Conservation (phyloP, 2,888 invertebrate species). For the Halictus quadricinctus region DNA sequence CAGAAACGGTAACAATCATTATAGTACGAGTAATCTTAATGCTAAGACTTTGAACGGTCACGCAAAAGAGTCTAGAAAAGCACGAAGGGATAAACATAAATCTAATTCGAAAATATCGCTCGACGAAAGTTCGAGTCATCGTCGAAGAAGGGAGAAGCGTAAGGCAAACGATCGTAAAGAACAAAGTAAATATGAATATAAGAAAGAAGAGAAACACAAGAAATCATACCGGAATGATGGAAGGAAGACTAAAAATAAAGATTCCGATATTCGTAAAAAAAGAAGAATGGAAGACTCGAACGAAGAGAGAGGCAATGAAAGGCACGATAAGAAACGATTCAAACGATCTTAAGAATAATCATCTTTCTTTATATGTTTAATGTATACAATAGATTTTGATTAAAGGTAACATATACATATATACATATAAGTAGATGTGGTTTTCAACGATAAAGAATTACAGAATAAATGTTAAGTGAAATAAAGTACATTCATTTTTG, state of each 20-base stretch:
- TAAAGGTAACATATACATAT: not conserved
- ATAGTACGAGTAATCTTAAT: conserved; percentile 31
- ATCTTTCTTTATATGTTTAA: conserved; percentile 29
- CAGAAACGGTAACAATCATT: not conserved
- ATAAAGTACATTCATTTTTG: not conserved
- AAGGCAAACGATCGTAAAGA: conserved; percentile 15
- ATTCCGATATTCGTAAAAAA: conserved; percentile 47
- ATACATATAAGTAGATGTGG: not conserved
- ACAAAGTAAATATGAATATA: conserved; percentile 16
- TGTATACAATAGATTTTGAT: conserved; percentile 28
- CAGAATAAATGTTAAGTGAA: not conserved
- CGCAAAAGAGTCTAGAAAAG: conserved; percentile 31
- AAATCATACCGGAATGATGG: not conserved
- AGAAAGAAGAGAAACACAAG: conserved; percentile 28
- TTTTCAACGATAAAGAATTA: conserved; percentile 12
- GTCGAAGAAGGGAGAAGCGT: conserved; percentile 62
- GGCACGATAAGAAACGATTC: conserved; percentile 47
- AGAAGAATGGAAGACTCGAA: conserved; percentile 52
- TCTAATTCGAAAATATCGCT: conserved; percentile 8
- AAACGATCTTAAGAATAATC: conserved; percentile 41
- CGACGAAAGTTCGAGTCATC: not conserved
- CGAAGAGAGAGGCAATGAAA: conserved; percentile 39
- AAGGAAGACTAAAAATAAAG: conserved; percentile 46
- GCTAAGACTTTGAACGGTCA: conserved; percentile 49
- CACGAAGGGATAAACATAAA: conserved; percentile 61